Evolutionary conservation across 2,888 invertebrate species (phyloP).

Genomic region (Busseola fusca): DNA sequence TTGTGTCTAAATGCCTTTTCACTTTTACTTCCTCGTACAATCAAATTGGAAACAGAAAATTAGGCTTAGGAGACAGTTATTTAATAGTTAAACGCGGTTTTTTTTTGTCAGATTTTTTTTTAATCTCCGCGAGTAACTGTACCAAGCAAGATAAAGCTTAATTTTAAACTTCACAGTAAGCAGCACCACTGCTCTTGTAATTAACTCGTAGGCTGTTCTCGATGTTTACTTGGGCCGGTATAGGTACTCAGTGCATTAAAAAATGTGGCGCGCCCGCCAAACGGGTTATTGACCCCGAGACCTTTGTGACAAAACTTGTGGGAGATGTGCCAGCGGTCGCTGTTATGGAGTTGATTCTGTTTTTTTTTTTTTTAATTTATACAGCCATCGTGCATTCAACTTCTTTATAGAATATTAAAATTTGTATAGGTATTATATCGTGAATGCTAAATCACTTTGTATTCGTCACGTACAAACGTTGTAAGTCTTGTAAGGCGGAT

Average conservation of each 20-base stretch:
- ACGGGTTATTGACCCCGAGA: slow-evolving; percentile 83
- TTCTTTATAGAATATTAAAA: slow-evolving; percentile 66
- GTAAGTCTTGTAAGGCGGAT: slow-evolving; percentile 38
- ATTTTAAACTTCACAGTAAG: slow-evolving; percentile 17
- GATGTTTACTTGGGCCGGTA: slow-evolving; percentile 65
- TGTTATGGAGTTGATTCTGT: slow-evolving; percentile 68
- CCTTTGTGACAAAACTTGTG: slow-evolving; percentile 87
- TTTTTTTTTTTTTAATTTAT: slow-evolving; percentile 64
- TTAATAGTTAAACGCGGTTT: too few species aligned
- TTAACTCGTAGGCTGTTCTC: slow-evolving; percentile 52
- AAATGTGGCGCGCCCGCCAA: slow-evolving; percentile 86
- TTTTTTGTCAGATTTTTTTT: slow-evolving; percentile 7
- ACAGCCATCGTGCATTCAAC: slow-evolving; percentile 67
- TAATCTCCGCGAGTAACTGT: slow-evolving; percentile 16
- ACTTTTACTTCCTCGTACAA: slow-evolving; percentile 19
- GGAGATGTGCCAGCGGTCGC: slow-evolving; percentile 78
- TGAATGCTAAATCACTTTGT: slow-evolving; percentile 51
- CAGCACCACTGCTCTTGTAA: slow-evolving; percentile 40
- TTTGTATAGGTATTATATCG: slow-evolving; percentile 48
- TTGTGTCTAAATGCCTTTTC: slow-evolving; percentile 8
- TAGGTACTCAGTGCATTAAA: slow-evolving; percentile 79
- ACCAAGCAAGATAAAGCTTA: slow-evolving; percentile 8
- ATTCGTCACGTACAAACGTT: slow-evolving; percentile 58
- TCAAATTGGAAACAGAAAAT: slow-evolving; percentile 14
- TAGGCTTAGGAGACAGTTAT: slow-evolving; percentile 1